Evolutionary conservation across 2,888 invertebrate species (phyloP).

Genomic region (Tetrapedia diversipes): DNA sequence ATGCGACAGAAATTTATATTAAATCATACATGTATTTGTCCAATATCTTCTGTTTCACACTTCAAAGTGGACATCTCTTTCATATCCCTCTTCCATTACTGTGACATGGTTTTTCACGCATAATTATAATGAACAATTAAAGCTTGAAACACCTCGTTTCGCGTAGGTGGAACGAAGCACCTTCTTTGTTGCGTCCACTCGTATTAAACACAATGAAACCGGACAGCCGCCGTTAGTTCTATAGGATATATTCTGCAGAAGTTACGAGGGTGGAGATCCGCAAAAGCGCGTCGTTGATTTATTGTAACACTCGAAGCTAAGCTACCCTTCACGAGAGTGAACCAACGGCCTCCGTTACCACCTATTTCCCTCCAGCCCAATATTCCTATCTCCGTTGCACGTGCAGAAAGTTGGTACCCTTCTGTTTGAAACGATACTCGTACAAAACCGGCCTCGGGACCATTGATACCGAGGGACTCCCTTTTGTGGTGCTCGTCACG

Average conservation of each 20-base stretch:
- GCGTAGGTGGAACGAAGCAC: too few relatives aligned
- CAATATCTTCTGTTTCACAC: too few relatives aligned
- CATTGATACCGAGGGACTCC: conserved; percentile 50
- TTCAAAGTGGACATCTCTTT: too few relatives aligned
- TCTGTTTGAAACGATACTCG: conserved; percentile 54
- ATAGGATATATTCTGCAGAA: conserved; percentile 58
- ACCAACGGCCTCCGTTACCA: conserved; percentile 12
- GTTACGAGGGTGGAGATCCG: conserved; percentile 73
- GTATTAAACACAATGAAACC: conserved; percentile 71
- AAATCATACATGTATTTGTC: too few relatives aligned
- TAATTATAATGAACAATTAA: too few relatives aligned
- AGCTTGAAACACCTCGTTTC: too few relatives aligned
- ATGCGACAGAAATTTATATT: too few relatives aligned
- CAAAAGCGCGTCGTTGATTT: conserved; percentile 73
- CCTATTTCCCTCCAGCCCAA: conserved; percentile 23
- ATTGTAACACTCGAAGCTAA: conserved; percentile 75
- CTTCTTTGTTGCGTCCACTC: too few relatives aligned
- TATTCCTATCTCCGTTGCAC: conserved; percentile 11
- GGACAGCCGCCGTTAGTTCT: conserved; percentile 53
- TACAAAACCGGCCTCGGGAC: conserved; percentile 55
- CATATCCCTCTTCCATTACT: too few relatives aligned
- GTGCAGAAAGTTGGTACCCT: conserved; percentile 22
- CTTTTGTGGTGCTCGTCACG: conserved; percentile 52
- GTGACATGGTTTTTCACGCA: too few relatives aligned
- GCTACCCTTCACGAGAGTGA: conserved; percentile 63